Evolutionary conservation across 2,888 invertebrate species (phyloP).

Genomic region (Scaptomyza flava): DNA sequence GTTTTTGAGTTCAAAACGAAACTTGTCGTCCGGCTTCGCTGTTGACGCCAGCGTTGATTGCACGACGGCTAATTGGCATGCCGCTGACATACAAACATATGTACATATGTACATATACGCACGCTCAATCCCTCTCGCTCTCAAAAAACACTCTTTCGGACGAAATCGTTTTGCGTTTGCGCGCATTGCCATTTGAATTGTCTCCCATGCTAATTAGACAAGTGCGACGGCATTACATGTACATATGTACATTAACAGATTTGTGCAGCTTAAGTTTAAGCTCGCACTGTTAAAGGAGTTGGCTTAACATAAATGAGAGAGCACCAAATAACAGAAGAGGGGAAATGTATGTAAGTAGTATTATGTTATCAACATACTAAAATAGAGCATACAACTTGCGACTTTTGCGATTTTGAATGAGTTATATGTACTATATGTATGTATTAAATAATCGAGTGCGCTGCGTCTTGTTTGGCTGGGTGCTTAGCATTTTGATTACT

Average conservation of each 20-base stretch:
- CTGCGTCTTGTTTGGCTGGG: constrained; percentile 21
- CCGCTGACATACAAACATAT: constrained; percentile 40
- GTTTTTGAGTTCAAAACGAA: constrained; percentile 36
- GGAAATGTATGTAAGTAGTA: neutral
- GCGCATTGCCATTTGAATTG: constrained; percentile 66
- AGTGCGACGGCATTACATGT: constrained; percentile 22
- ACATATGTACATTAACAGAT: neutral
- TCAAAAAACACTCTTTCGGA: constrained; percentile 6
- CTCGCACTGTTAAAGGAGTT: neutral
- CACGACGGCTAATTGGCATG: constrained; percentile 63
- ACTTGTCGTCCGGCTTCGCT: constrained; percentile 34
- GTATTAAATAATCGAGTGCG: constrained; percentile 57
- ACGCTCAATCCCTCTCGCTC: constrained; percentile 5
- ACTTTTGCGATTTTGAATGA: neutral
- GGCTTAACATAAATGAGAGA: neutral
- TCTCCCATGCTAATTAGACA: constrained; percentile 22
- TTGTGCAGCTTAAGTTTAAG: constrained; percentile 1
- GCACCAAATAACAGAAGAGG: neutral
- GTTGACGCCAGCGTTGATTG: constrained; percentile 29
- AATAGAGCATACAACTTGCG: constrained; percentile 39
- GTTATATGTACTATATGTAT: constrained; percentile 35
- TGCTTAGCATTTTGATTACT: constrained; percentile 60
- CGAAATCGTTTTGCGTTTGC: constrained; percentile 72
- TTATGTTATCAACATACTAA: neutral
- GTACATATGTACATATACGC: neutral